Evolutionary conservation across 2,797 vertebrate species (phyloP), one percentile per base, ranked within the genome.

Genomic region (Acanthiza pusilla): DNA sequence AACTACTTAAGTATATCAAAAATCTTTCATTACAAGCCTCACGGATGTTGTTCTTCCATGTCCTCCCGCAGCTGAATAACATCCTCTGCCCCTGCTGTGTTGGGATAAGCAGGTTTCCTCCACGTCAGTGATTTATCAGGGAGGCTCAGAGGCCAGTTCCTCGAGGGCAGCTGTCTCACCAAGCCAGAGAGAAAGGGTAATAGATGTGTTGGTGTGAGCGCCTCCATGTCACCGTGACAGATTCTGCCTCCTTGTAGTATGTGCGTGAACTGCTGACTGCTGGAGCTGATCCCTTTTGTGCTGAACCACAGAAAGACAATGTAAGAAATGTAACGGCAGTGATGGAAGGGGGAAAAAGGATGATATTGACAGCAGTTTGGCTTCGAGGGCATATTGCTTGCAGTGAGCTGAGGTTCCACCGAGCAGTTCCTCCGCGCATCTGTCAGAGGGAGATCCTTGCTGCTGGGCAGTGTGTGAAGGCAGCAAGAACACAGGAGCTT

Each of bases 1-100:
- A 98, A 98, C 88, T 97, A 97, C 97, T 97, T 95, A 96, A 97
- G 96, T 87, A 97, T 96, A 97, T 92, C 16, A 96, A 96, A 95
- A 94, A 97, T 95, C 66, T 91, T 95, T 96, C 92, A 94, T 95
- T 97, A 79, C 90, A 92, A 89, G 77, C 74, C 70, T 97, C 79
- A 47, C 25, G 66, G 68, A 95, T 91, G 85, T 92, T 96, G 78
- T 84, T 95, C 92, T 96, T 95, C 96, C 70, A 57, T 96, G 92
- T 77, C 94, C 81, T 96, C 88, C 93, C 80, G 76, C 94, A 70
- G 88, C 73, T 91, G 74, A 94, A 77, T 65, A 76, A 45, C 45
- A 57, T 66, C 47, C 38, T 84, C 26, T 90, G 9, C 66, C 68
- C 79, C 51, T 57, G 36, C 27, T 72, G 0, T 51, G 34, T 45